Base-by-base conservation (phyloP, 2,888 invertebrate species). In the Pyrocoelia pectoralis region DNA sequence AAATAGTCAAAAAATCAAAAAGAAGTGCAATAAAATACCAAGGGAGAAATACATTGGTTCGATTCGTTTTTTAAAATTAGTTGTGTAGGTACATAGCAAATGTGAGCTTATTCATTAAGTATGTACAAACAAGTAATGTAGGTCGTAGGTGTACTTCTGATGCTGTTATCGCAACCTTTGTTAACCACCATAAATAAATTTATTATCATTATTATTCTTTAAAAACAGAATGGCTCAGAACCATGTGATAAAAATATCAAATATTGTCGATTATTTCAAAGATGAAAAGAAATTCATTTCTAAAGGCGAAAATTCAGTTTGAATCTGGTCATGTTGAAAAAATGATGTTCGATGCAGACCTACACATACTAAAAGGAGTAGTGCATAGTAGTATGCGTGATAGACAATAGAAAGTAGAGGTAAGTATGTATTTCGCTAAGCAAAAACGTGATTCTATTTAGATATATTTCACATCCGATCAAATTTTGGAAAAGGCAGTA, bases 231-330 rank as follows among this genome's bases (percentile, higher is more conserved):
- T 41, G 41, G 41, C 41, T 41, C 12, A 41, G 14, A 14, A 1
- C 2, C 41, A 41, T 41, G 41, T 41, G 13, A 13, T 41, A 41
- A 41, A 41, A 13, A 13, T 41, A 12, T 13, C 12, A 14, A 13
- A 12, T 14, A 12, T 41, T 13, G 13, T 12, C 41, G 14, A 41
- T 13, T 41, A 41, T 41, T 41, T 41, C 14, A 41, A 41, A 41
- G 41, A 41, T 13, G 41, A 41, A 14, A 41, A 13, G 12, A 12
- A 14, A 14, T 14, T 41, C 2, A 41, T 41, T 13, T 13, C 41
- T 41, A n/a, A 41, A 14, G 41, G 41, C 8, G 41, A 41, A 41
- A 41, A 41, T 41, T 12, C 41, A 41, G 12, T n/a, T 41, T 41
- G 41, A 41, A 3, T 41, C 41, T 13, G 14, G 14, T 41, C 41